Conservation (phyloP, 1,140 invertebrate genomes). For the Lordiphosa mommai region DNA sequence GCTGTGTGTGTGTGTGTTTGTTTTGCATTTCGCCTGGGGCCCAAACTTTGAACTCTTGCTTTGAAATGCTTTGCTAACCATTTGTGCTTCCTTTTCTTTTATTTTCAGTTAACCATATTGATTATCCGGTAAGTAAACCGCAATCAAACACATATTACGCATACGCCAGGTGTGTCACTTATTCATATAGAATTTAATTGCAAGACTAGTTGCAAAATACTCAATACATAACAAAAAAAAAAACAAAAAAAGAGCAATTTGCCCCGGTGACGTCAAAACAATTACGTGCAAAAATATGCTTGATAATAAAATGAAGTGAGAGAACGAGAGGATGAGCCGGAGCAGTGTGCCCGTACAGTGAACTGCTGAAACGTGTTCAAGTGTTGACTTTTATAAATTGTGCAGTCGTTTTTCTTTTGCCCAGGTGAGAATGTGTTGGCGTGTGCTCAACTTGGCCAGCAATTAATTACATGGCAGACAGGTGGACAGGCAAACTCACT, state of each 20-base stretch:
- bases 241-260: conserved; percentile 59
- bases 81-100: conserved; percentile 5
- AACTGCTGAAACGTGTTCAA: conserved; percentile 68
- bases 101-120: conserved; percentile 15
- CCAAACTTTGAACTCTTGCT: conserved; percentile 1
- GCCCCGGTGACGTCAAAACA: conserved; percentile 72
- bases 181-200: conserved; percentile 50
- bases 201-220: conserved; percentile 37
- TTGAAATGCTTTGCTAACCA: not conserved
- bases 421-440: conserved; percentile 46
- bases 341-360: conserved; percentile 22
- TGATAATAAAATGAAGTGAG: conserved; percentile 75
- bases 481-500: not conserved
- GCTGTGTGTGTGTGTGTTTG: conserved; percentile 5
- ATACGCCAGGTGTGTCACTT: conserved; percentile 42
- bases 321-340: not conserved
- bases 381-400: conserved; percentile 77
- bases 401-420: conserved; percentile 55
- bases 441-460: conserved; percentile 63
- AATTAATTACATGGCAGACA: conserved; percentile 55
- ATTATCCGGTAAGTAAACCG: not conserved
- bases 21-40: conserved; percentile 14
- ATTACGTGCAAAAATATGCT: conserved; percentile 72
- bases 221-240: not conserved
- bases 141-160: conserved; percentile 13